Evolutionary conservation across 2,113 vertebrate species (phyloP).

Genomic region (Hemibagrus wyckioides): DNA sequence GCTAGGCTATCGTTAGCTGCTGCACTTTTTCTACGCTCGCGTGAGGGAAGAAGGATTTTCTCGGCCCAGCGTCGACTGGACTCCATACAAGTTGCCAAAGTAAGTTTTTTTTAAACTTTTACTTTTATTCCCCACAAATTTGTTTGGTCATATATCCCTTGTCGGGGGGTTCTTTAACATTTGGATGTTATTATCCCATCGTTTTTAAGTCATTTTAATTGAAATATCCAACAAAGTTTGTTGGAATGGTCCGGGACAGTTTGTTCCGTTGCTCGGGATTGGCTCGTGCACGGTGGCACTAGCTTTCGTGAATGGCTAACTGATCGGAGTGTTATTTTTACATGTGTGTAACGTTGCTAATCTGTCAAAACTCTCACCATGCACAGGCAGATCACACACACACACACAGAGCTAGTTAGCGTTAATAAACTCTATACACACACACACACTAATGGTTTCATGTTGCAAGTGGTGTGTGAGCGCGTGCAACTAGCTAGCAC

Average conservation of each 20-base stretch:
- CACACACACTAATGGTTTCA: background rate
- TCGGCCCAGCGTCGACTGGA: constrained; percentile 52
- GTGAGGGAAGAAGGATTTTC: constrained; percentile 51
- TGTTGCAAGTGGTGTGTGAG: background rate
- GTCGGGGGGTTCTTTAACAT: too few species aligned
- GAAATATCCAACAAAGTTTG: background rate
- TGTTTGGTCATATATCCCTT: background rate
- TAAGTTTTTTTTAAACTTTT: constrained; percentile 44
- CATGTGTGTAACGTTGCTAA: background rate
- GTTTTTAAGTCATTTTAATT: too few species aligned
- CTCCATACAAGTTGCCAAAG: constrained; percentile 49
- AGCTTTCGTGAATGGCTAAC: too few species aligned
- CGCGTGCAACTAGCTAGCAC: background rate
- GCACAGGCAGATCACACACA: background rate
- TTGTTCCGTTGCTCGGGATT: background rate
- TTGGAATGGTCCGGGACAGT: background rate
- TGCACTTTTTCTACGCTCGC: constrained; percentile 32
- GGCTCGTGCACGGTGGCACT: background rate
- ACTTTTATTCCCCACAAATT: background rate
- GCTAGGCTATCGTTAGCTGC: constrained; percentile 33
- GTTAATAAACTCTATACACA: background rate
- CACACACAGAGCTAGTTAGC: too few species aligned
- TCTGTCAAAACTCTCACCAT: background rate
- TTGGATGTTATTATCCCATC: background rate
- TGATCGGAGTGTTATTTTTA: background rate